A percentile compares a stretch with the other conserved stretches of the same genome.
Conservation (phyloP, 2,113 vertebrate genomes). For the Myiozetetes cayanensis region DNA sequence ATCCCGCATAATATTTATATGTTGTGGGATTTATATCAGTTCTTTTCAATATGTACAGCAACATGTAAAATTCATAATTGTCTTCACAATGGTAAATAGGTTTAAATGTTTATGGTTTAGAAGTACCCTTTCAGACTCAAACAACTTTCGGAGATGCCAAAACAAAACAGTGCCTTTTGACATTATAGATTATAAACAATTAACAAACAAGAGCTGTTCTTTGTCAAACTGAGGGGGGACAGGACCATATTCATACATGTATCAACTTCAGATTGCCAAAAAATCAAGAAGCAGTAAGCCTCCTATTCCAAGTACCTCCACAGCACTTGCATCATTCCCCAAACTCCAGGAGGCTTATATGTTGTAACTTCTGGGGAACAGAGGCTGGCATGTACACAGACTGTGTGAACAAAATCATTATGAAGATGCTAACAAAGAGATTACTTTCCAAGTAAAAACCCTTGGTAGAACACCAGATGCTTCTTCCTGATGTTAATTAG, state of each 20-base stretch:
- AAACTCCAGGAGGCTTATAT: neutral
- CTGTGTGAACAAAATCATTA: neutral
- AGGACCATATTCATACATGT: rapidly evolving
- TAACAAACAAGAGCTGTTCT: neutral
- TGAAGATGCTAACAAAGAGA: neutral
- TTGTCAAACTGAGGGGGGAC: rapidly evolving
- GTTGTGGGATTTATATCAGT: neutral
- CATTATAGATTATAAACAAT: neutral
- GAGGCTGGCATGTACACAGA: neutral
- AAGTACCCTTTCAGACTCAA: neutral
- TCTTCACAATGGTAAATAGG: neutral
- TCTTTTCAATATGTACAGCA: neutral
- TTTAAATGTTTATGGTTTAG: neutral
- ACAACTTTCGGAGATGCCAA: neutral
- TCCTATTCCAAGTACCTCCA: neutral
- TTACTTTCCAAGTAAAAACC: neutral
- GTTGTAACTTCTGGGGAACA: neutral
- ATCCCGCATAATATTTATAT: neutral
- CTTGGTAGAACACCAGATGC: neutral
- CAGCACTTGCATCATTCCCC: neutral
- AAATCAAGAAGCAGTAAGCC: neutral
- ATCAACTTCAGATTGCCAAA: neutral
- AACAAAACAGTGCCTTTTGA: neutral
- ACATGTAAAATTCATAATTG: neutral
- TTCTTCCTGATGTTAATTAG: neutral